A percentile compares a stretch with the other conserved stretches of the same genome.
These are phyloP conservation scores for Hartigia nigra DNA, from an alignment of 2,888 invertebrate genomes.

Conservation along the genomic window DNA sequence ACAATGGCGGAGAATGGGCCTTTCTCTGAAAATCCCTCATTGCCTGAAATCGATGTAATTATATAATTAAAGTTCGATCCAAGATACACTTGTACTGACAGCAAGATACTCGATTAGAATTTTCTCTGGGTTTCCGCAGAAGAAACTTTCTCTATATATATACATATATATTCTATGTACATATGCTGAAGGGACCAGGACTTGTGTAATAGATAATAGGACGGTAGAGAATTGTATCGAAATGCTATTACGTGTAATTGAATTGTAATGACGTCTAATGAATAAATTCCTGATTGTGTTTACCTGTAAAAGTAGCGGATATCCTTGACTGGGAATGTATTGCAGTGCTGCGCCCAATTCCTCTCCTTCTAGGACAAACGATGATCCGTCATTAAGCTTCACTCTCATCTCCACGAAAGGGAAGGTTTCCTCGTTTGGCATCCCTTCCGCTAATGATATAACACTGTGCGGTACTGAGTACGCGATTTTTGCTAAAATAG, in stretches of 20 bases:
- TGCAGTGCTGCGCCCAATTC: conserved; percentile 77
- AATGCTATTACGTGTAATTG: neutral
- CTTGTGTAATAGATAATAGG: neutral
- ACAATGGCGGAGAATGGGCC: conserved; percentile 75
- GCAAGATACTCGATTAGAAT: neutral
- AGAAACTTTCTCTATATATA: too few species aligned
- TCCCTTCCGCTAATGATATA: conserved; percentile 78
- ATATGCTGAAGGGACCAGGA: neutral
- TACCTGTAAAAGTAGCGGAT: conserved; percentile 59
- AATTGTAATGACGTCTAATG: neutral
- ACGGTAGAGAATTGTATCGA: neutral
- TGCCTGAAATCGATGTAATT: conserved; percentile 53
- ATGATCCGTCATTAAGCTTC: conserved; percentile 69
- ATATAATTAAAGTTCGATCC: neutral
- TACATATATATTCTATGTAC: too few species aligned
- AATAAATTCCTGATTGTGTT: neutral
- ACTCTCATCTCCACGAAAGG: conserved; percentile 75
- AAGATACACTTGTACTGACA: neutral
- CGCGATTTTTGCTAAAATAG: conserved; percentile 67
- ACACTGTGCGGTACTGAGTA: conserved; percentile 67
- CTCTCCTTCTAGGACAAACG: conserved; percentile 69
- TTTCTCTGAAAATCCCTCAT: conserved; percentile 74
- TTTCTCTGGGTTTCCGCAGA: neutral
- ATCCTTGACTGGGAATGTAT: conserved; percentile 82
- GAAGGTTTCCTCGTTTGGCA: conserved; percentile 80